Base-by-base conservation (phyloP, 2,888 invertebrate species). In the Eutolmus rufibarbis region DNA sequence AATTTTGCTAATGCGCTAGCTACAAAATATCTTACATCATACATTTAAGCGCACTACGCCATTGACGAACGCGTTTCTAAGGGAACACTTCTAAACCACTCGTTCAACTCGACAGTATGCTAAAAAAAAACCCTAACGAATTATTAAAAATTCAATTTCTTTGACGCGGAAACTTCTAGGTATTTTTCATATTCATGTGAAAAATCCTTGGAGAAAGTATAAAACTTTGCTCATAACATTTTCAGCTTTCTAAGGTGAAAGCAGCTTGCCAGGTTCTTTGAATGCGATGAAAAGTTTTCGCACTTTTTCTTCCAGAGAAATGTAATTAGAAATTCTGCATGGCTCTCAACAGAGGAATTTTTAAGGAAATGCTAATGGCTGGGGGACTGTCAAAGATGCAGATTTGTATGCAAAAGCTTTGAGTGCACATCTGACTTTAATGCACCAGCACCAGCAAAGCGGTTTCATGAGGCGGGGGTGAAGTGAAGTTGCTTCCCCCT, bases 311-410 rank as follows among this genome's bases (percentile, higher is more conserved):
- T n/a, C 12, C 37, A n/a, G 40, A 40, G 14, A 78, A 78, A 78
- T 78, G 46, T 78, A 78, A 78, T 78, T 78, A 78, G 78, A 78
- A 78, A 78, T 37, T 78, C 40, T 78, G 37, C 23, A 40, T 19
- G 23, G 12, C 43, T 34, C 40, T 78, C 23, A 8, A 9, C 19
- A 43, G 78, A 78, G 78, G 40, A 78, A 43, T 78, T 78, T 78
- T 43, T 78, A 78, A 40, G 43, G 78, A 78, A 40, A 78, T 5
- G 34, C 66, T 28, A 66, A 66, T 66, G 66, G 66, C 66, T 23
- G 57, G 57, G 23, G 51, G n/a, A n/a, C 51, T 51, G n/a, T 51
- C 51, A 51, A 51, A n/a, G 51, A 51, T 51, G 51, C 7, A 51
- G 51, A n/a, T 51, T 51, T 51, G 23, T 12, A 66, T 28, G 28